Base-by-base conservation (phyloP, 2,113 vertebrate genomes). In the Carollia perspicillata region DNA sequence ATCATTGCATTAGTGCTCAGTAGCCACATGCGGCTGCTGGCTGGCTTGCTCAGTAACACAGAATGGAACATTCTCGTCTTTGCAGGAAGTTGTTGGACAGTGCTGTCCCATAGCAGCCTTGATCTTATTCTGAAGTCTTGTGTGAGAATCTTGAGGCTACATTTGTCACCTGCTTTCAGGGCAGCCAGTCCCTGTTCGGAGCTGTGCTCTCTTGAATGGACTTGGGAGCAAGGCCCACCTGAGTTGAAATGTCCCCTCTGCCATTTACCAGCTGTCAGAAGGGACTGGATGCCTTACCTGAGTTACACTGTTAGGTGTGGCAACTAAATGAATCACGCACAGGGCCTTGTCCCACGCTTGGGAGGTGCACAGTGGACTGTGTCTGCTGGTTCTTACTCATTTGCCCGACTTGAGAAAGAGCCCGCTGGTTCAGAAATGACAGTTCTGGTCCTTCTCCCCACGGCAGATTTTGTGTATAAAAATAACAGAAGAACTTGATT, bases 21-120 rank as follows among this genome's bases (percentile, higher is more conserved):
- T 10, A 68, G 13, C 37, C 51, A 51, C 23, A 1, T 35, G 18
- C 75, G 8, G 28, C 26, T 74, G 11, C 23, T 44, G 40, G 53
- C 77, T 42, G 0, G 40, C 33, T 0, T 71, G 1, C 9, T 49
- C 6, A 40, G 1, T 18, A 49, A 26, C 20, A 13, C 20, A 72
- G 6, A 1, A 10, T 1, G 47, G 60, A n/a, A 22, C 30, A 20
- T 78, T 71, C 65, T 11, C 10, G 0, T 60, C 35, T 60, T 55
- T 60, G 14, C 37, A 26, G 37, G 55, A 13, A 53, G 69, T 23
- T 68, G 5, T 26, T 81, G 69, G 17, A 22, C 1, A 8, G 11
- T 42, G 26, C 40, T 89, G n/a, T 33, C 83, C 13, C 49, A 37
- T 8, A 16, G 35, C 49, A 49, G 51, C 17, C 11, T 47, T 69